Evolutionary conservation across 2,113 vertebrate genomes (phyloP), one percentile per base, ranked within the genome.

Genomic region (Sceloporus tristichus): DNA sequence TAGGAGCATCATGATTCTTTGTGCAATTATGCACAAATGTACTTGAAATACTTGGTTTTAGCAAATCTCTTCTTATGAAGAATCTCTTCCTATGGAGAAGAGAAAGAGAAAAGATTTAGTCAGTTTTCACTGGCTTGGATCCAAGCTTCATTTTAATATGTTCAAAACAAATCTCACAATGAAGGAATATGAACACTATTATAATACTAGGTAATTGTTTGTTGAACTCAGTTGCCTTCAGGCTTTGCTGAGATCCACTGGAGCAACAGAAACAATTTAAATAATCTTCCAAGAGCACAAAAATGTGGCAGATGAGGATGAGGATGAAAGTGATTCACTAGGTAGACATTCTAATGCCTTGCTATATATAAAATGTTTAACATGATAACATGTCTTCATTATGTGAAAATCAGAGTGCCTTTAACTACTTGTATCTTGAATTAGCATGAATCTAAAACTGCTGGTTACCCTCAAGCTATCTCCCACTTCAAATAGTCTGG

Each of bases 371-470:
- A 56, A 23, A 19, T 85, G 9, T 65, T 38, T 59, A 38, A 11
- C 25, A 40, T 62, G 5, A 76, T 65, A 29, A 77, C 23, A 56
- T 83, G 16, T 88, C 21, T 79, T 42, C 79, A 48, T 48, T 48
- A 48, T 78, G 23, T 89, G 48, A 88, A 92, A 87, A 25, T 78
- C 14, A 88, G 29, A 29, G 5, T 29, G 34, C 89, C 89, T 90
- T 40, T 29, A 34, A 48, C 48, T 48, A 48, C 48, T 48, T 48
- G 48, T 5, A 48, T 48, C 48, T 48, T 48, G 48, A 48, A 48
- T 48, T 7, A 6, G 48, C 48, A 7, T 48, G 48, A 48, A 48
- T 5, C 5, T 48, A 48, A 48, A 48, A 48, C 48, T 48, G 48
- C 48, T 48, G 48, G 48, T 48, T 48, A 7, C 7, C 48, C 48